Evolutionary conservation across 2,888 invertebrate species (phyloP).

Genomic region (Apoderus coryli): DNA sequence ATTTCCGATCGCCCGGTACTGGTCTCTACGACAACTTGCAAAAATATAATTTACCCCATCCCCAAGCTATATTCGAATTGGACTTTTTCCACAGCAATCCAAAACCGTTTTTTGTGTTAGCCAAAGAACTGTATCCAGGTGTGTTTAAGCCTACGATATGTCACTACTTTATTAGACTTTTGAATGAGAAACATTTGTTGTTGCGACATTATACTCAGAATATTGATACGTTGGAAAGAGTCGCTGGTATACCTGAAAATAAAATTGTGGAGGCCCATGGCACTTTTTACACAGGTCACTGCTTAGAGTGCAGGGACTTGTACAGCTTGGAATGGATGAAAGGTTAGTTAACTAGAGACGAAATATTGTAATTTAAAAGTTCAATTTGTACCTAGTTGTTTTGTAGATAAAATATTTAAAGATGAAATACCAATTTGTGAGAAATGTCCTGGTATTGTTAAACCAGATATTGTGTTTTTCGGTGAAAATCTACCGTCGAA

Average conservation of each 20-base stretch:
- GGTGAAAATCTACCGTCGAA: slow-evolving; percentile 75
- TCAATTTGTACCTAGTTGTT: slow-evolving; percentile 6
- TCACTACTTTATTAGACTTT: slow-evolving; percentile 79
- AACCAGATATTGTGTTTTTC: slow-evolving; percentile 94
- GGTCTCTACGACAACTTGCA: slow-evolving; percentile 85
- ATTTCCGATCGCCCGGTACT: slow-evolving; percentile 84
- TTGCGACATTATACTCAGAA: slow-evolving; percentile 78
- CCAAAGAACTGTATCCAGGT: slow-evolving; percentile 80
- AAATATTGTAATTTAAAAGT: too few relatives aligned
- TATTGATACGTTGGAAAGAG: slow-evolving; percentile 83
- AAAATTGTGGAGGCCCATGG: slow-evolving; percentile 93
- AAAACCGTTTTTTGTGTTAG: slow-evolving; percentile 81
- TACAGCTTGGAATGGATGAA: slow-evolving; percentile 77
- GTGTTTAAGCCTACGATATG: slow-evolving; percentile 76
- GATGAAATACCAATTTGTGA: slow-evolving; percentile 66
- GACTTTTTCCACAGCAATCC: slow-evolving; percentile 79
- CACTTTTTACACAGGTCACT: slow-evolving; percentile 78
- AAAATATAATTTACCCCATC: slow-evolving; percentile 82
- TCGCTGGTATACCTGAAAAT: slow-evolving; percentile 68
- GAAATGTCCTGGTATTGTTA: slow-evolving; percentile 56
- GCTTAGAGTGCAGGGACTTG: slow-evolving; percentile 56
- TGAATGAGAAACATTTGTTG: slow-evolving; percentile 68
- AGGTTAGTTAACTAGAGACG: slow-evolving; percentile 41
- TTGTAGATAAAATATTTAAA: slow-evolving; percentile 54
- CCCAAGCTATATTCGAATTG: slow-evolving; percentile 85